A percentile compares a stretch with the other conserved stretches of the same genome.
Evolutionary conservation across 1,140 invertebrate genomes (phyloP).

Genomic region (Aphelinus certus): DNA sequence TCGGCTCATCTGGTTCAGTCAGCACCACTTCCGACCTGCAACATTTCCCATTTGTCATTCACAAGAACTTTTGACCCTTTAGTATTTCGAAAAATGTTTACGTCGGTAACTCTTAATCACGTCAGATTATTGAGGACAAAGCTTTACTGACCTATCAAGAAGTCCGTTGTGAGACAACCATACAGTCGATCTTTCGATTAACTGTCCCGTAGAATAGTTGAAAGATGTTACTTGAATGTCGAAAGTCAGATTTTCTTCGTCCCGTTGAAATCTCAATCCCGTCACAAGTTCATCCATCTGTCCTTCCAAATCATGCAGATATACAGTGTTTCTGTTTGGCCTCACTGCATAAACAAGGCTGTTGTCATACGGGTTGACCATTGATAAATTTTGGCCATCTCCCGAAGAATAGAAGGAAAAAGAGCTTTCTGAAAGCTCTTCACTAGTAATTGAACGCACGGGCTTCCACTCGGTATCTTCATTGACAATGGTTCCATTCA

Average conservation of each 20-base stretch:
- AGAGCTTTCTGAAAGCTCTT: background rate
- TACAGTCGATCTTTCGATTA: background rate
- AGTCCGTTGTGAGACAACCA: too few relatives aligned
- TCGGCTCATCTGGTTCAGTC: background rate
- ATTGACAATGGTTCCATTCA: background rate
- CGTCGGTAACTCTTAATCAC: too few relatives aligned
- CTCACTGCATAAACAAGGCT: too few relatives aligned
- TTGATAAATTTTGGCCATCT: background rate
- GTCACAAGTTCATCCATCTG: background rate
- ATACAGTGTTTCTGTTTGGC: background rate
- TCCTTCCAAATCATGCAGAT: background rate
- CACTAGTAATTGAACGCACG: background rate
- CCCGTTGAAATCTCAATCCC: background rate
- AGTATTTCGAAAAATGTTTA: too few relatives aligned
- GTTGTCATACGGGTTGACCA: too few relatives aligned
- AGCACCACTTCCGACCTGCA: background rate
- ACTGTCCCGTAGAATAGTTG: background rate
- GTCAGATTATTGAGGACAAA: too few relatives aligned
- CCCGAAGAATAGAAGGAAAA: background rate
- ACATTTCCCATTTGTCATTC: background rate
- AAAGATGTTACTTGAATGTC: background rate
- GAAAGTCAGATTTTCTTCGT: background rate
- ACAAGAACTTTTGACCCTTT: background rate
- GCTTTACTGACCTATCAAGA: too few relatives aligned
- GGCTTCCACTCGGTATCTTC: background rate